phyloP scores from a whole-genome alignment of 2,888 invertebrate species.

The Acronicta leporina region DNA sequence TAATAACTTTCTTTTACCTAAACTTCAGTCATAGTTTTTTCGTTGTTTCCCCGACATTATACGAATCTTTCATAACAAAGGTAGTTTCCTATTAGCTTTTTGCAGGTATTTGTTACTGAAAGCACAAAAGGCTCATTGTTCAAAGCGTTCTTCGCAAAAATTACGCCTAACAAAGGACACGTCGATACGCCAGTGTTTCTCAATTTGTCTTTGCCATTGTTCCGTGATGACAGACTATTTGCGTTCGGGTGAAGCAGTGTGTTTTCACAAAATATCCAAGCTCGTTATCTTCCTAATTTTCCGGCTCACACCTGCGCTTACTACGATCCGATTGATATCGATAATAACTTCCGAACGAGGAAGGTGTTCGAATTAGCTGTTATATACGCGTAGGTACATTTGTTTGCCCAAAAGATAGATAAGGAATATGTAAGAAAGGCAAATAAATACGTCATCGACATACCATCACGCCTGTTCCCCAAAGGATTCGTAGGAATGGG shows the following conservation, averaged over 20 bases:
- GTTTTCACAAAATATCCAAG: conserved; percentile 45
- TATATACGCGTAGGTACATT: too few species aligned
- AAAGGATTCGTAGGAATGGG: too few species aligned
- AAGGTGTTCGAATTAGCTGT: conserved; percentile 1
- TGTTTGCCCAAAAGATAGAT: too few species aligned
- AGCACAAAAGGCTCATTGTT: conserved; percentile 61
- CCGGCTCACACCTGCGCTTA: conserved; percentile 19
- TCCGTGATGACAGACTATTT: conserved; percentile 69
- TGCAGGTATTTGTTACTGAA: conserved; percentile 51
- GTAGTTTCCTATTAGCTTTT: conserved; percentile 48
- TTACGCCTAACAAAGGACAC: conserved; percentile 73
- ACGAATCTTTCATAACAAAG: conserved; percentile 32
- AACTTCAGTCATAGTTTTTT: conserved; percentile 41
- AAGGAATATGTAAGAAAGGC: too few species aligned
- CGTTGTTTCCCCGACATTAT: conserved; percentile 20
- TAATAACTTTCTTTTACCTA: conserved; percentile 16
- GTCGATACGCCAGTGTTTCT: conserved; percentile 74
- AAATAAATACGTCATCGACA: too few species aligned
- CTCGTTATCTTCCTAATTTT: conserved; percentile 42
- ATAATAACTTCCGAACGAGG: conserved; percentile 19
- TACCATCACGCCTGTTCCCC: too few species aligned
- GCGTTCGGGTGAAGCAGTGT: conserved; percentile 62
- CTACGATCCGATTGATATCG: conserved; percentile 20
- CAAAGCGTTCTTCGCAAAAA: conserved; percentile 71
- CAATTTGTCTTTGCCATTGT: conserved; percentile 79